These are phyloP conservation scores for Muschampia plurimacula DNA, from an alignment of 2,888 invertebrate genomes.

Conservation along the genomic window DNA sequence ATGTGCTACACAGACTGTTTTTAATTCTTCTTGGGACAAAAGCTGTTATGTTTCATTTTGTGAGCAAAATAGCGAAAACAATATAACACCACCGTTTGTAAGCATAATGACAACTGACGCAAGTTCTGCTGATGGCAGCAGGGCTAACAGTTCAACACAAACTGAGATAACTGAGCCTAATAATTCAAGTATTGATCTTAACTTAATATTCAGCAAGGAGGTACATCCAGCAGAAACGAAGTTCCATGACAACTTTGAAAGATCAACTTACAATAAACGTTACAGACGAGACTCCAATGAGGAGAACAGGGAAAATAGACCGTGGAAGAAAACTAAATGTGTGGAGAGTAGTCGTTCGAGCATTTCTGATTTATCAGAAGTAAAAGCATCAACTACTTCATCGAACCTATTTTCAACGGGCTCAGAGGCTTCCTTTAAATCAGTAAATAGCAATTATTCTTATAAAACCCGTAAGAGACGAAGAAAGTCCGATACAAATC, in stretches of 20 bases:
- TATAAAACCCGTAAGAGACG: constrained; percentile 72
- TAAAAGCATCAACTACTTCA: constrained; percentile 52
- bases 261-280: constrained; percentile 61
- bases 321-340: constrained; percentile 70
- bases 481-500: constrained; percentile 68
- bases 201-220: constrained; percentile 66
- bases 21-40: constrained; percentile 70
- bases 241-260: constrained; percentile 61
- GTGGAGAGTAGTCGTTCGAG: constrained; percentile 62
- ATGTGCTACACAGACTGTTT: constrained; percentile 56
- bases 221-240: constrained; percentile 58
- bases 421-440: constrained; percentile 76
- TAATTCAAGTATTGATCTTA: constrained; percentile 60
- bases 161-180: constrained; percentile 60
- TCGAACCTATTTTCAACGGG: constrained; percentile 62
- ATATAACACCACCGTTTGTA: constrained; percentile 67
- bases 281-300: constrained; percentile 63
- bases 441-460: constrained; percentile 69
- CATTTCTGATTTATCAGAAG: constrained; percentile 60
- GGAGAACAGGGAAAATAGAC: constrained; percentile 59
- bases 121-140: constrained; percentile 52
- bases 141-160: constrained; percentile 62
- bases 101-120: constrained; percentile 60
- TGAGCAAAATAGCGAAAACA: constrained; percentile 56
- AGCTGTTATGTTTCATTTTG: constrained; percentile 56